These are phyloP conservation scores for Syritta pipiens DNA, from an alignment of 2,888 invertebrate species.

Conservation along the genomic window DNA sequence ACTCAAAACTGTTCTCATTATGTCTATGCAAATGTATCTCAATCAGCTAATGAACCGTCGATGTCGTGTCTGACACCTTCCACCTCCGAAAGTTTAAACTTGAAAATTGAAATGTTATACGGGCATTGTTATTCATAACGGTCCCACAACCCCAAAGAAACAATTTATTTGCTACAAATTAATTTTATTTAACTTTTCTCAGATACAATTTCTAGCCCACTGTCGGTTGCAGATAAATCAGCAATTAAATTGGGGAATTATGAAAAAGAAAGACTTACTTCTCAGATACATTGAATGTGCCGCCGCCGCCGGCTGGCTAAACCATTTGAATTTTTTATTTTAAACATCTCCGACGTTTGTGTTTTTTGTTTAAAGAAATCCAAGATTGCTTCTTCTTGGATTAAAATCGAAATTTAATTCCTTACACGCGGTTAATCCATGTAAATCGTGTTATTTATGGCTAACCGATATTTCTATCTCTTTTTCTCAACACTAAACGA, in stretches of 20 bases:
- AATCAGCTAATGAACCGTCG: slow-evolving; percentile 46
- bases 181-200: slow-evolving; percentile 32
- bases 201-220: slow-evolving; percentile 3
- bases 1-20: too few species aligned
- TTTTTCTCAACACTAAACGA: too few species aligned
- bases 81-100: not conserved
- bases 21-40: slow-evolving; percentile 26
- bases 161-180: slow-evolving; percentile 54
- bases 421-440: slow-evolving; percentile 45
- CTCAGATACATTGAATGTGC: too few species aligned
- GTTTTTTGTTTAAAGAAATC: not conserved
- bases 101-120: slow-evolving; percentile 48
- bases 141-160: slow-evolving; percentile 13
- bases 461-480: not conserved
- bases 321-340: not conserved
- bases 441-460: slow-evolving; percentile 59
- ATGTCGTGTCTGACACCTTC: slow-evolving; percentile 35
- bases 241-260: slow-evolving; percentile 59
- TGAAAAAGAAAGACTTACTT: slow-evolving; percentile 20
- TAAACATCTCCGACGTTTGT: not conserved
- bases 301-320: too few species aligned
- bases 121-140: slow-evolving; percentile 29
- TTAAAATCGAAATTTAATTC: slow-evolving; percentile 31
- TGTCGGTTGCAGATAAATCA: slow-evolving; percentile 49
- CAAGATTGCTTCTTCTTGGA: not conserved